Base-by-base conservation (phyloP, 2,888 invertebrate genomes). In the Vanessa cardui region DNA sequence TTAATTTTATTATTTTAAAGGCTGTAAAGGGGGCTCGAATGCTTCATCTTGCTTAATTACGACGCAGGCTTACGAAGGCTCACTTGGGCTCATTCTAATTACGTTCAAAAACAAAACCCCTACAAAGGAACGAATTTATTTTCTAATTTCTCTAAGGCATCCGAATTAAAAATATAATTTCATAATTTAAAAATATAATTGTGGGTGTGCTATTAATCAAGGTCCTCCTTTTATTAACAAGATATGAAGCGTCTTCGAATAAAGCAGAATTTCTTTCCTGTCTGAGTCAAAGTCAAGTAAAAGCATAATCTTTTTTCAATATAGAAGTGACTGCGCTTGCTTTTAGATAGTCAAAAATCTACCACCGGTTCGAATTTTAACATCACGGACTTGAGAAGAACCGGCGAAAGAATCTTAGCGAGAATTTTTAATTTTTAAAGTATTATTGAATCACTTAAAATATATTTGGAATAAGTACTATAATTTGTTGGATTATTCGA, bases 1-100 rank as follows among this genome's bases (percentile, higher is more conserved):
- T 83, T 83, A 83, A 85, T 88, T 85, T 81, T 83, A 85, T 86
- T 85, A 87, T 84, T 86, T 82, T 82, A 85, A 81, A 81, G 78
- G 80, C 82, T 85, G 83, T 80, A 84, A 84, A 84, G 82, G 80
- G 80, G 76, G 80, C 79, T 76, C 76, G 81, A 80, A 81, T 78
- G 83, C 78, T 86, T 78, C 84, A 80, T 89, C 89, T 88, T 86
- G 82, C 87, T 87, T 91, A 90, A 90, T 91, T 89, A 91, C 87
- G 82, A 80, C 77, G 76, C 80, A 72, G 81, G 83, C 86, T 85
- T 81, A 83, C 79, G 74, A 70, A 68, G 78, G 80, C 83, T 80
- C 82, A 79, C 78, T 77, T 79, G 75, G 77, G 86, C 87, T 85
- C 82, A 84, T 83, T 85, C 86, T 91, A 90, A 92, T 92, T 90